Evolutionary conservation across 2,888 invertebrate species (phyloP), one percentile per base, ranked within the genome.

Genomic region (Nomada hirtipes): DNA sequence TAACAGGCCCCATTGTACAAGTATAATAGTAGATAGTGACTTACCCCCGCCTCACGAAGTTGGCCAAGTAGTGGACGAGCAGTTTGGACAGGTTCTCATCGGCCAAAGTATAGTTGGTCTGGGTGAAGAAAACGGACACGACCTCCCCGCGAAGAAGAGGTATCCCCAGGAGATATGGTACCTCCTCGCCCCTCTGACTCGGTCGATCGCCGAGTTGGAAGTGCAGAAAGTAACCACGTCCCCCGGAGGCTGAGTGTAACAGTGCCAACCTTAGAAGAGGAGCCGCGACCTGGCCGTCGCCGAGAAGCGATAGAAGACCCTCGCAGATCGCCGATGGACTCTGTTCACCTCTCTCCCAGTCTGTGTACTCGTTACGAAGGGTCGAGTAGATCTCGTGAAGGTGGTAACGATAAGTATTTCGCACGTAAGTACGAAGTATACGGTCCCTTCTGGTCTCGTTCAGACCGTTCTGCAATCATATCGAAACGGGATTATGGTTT

Each of bases 301-400:
- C 98, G 72, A 99, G 94, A 81, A 98, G 96, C 93, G 95, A 92
- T 20, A 93, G 73, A 96, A 97, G 93, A 97, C 98, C 91, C 97
- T 96, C 86, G 98, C 97, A 93, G 97, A 97, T 92, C 97, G 95
- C 84, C 63, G 83, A 55, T 4, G 98, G 97, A 94, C 97, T 97
- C 91, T 98, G 97, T 88, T 97, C 97, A 2, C 97, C 97, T 90
- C 97, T 96, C 94, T 97, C 98, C 98, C 99, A 99, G 94, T 99
- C 98, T 79, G 98, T 98, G 94, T 99, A 99, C 94, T 99, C 98
- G 94, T 99, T 98, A 94, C 97, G 95, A 52, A 99, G 95, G 72
- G 98, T 98, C 71, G 98, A 98, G 94, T 98, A 98, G 92, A 98
- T 98, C 95, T 99, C 98, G 94, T 98, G 98, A 89, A 98, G 95